Base-by-base conservation (phyloP, 2,797 vertebrate species). In the Sebastolobus altivelis region DNA sequence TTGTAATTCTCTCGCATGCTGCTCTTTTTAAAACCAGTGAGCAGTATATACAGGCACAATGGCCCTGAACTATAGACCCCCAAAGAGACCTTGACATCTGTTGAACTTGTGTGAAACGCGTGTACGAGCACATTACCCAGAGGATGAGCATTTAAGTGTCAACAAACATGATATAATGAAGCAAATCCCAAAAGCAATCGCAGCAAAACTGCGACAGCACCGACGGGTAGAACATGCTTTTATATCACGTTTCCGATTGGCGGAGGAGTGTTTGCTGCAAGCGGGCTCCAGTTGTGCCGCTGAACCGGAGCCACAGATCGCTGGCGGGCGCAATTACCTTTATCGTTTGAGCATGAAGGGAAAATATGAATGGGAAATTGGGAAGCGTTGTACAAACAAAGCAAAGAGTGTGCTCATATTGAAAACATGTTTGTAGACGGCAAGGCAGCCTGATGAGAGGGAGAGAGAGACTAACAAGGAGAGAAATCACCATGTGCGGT, bases 331-430 rank as follows among this genome's bases (percentile, higher is more conserved):
- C 54, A 85, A 89, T 90, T 84, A 86, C 66, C 75, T 76, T 91
- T 80, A 83, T 88, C 38, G 68, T 86, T 90, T 89, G 84, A 86
- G 76, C 88, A 86, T 81, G 84, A 86, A 72, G 58, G 72, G 27
- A 79, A 93, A 84, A 87, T 89, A 88, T 82, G 83, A 82, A 89
- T 82, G 75, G 85, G 89, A 92, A 87, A 93, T 92, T 89, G 83
- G 67, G 22, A 75, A 46, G 79, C 46, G 46, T 73, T 91, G 82
- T 67, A 66, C 86, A 90, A 91, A 94, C 85, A 90, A 81, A 89
- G 85, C 63, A 25, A 25, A 29, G 40, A 71, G 59, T 27, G 35
- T 37, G 65, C 40, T 80, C 18, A 73, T 82, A 88, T 85, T 83
- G 78, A 85, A 87, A 86, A 75, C 31, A 71, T 82, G 80, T 88